Evolutionary conservation across 2,797 vertebrate species (phyloP), one percentile per base, ranked within the genome.

Genomic region (Oreortyx pictus): DNA sequence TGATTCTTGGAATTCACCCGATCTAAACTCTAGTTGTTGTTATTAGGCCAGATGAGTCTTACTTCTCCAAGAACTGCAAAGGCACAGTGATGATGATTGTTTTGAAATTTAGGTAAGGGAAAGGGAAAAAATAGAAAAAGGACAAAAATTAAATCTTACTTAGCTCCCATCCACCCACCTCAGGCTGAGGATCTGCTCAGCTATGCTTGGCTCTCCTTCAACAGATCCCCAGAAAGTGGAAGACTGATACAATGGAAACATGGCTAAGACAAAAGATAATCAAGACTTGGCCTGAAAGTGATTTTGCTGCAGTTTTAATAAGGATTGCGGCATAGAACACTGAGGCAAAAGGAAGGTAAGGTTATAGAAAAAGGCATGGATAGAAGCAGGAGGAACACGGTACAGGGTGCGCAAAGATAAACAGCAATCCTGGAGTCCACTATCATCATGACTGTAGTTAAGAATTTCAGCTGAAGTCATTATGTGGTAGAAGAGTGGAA

Each of bases 1-100:
- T 91, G 88, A 77, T 86, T 85, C 50, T 39, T 72, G 43, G 39
- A 84, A 47, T 82, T 90, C 35, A 62, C 90, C 76, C 70, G 74
- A 79, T 71, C 60, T 83, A 90, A 91, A 89, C 84, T 67, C 35
- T 1, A 0, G 43, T 72, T 82, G 14, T 73, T 56, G 78, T 3
- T 76, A 66, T 84, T 91, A 90, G 83, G 64, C 56, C 43, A 90
- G 76, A 84, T 60, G n/a, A 84, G 11, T 57, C 29, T 78, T 62
- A 83, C 59, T 33, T 86, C 35, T 84, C 15, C 25, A 54, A 24
- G 7, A 9, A 35, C 56, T 80, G 44, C 41, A 86, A 86, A 79
- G 79, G 29, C 23, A 83, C 88, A 19, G 46, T 14, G 68, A 49
- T 24, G 25, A 35, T 91, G 62, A 92, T 80, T 92, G 47, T 11